phyloP scores from a whole-genome alignment of 2,113 vertebrate species.

The Labeo rohita region DNA sequence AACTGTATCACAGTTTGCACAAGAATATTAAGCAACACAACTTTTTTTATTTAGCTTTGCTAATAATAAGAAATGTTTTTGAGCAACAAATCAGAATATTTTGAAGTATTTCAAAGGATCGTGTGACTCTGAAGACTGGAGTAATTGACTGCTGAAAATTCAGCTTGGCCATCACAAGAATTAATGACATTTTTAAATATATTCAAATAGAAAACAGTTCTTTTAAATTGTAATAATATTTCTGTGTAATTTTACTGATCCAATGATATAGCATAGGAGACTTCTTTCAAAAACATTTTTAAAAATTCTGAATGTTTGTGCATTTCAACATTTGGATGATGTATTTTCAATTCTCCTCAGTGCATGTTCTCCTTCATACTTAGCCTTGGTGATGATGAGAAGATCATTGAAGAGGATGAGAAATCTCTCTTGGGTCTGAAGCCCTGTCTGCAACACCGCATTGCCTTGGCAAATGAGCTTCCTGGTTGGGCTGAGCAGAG shows the following conservation, averaged over 20 bases:
- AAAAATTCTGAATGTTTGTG: neutral
- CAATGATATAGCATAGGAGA: neutral
- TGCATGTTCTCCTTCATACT: constrained; percentile 79
- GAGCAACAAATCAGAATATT: neutral
- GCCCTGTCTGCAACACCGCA: constrained; percentile 86
- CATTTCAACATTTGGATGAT: neutral
- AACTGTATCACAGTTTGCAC: neutral
- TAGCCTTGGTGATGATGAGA: constrained; percentile 90
- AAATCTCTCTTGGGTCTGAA: constrained; percentile 91
- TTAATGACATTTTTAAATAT: neutral
- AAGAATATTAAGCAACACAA: neutral
- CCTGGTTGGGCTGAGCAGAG: constrained; percentile 81
- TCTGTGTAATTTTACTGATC: neutral
- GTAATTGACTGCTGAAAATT: neutral
- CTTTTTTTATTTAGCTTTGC: neutral
- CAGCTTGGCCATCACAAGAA: neutral
- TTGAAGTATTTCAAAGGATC: neutral
- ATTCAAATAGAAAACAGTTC: neutral
- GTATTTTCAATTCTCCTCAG: neutral
- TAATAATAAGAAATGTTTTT: neutral
- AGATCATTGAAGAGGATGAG: constrained; percentile 92
- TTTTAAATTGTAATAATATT: neutral
- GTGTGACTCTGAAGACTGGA: neutral
- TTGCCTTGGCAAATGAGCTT: constrained; percentile 83
- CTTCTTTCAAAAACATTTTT: neutral